These are phyloP conservation scores for Plectropomus leopardus DNA, from an alignment of 2,113 vertebrate species.

Conservation along the genomic window DNA sequence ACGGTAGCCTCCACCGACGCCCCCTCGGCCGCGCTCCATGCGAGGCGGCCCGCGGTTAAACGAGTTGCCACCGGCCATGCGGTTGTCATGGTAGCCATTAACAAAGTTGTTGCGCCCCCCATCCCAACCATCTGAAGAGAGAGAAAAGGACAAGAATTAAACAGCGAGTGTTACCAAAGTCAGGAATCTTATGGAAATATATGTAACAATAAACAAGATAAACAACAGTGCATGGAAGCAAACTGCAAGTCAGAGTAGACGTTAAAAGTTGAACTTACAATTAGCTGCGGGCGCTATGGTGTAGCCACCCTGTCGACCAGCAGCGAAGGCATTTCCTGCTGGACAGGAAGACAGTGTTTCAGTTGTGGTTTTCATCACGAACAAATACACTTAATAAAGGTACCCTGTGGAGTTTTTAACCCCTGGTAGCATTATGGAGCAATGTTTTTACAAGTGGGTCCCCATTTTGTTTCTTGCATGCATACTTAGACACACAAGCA, in stretches of 20 bases:
- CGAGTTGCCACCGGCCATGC: constrained; percentile 79
- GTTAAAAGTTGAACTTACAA: constrained; percentile 74
- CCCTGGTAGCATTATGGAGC: not conserved
- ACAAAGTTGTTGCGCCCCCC: constrained; percentile 85
- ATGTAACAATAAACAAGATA: no score
- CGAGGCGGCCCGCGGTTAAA: constrained; percentile 85
- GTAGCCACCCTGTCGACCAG: constrained; percentile 78
- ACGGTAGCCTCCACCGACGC: constrained; percentile 79
- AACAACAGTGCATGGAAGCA: not conserved
- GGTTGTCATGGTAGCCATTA: constrained; percentile 86
- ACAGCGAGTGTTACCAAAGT: no score
- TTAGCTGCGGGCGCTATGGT: constrained; percentile 76
- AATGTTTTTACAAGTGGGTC: not conserved
- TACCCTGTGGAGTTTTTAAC: constrained; percentile 36
- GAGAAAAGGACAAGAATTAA: not conserved
- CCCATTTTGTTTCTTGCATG: not conserved
- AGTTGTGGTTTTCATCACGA: constrained; percentile 1
- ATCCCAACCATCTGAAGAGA: constrained; percentile 82
- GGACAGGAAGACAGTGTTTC: constrained; percentile 39
- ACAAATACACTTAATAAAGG: constrained; percentile 20
- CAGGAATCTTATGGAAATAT: no score
- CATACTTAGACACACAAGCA: not conserved
- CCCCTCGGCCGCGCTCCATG: constrained; percentile 84
- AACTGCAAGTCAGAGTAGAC: not conserved
- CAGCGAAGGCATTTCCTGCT: constrained; percentile 80